Conservation (phyloP, 2,888 invertebrate species). For the Dione vanillae region DNA sequence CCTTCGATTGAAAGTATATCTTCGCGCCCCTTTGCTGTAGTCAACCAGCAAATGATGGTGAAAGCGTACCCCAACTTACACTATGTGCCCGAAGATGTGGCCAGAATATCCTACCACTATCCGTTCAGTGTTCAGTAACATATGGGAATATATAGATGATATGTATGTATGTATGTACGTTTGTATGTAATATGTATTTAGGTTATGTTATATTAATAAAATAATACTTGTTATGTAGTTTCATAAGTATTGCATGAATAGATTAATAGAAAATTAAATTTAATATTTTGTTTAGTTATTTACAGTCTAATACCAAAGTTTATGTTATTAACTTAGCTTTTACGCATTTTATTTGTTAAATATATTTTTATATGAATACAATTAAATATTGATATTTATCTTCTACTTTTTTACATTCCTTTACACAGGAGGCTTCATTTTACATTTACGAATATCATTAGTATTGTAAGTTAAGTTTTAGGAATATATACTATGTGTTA, state of each 20-base stretch:
- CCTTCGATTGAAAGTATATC: slow-evolving; percentile 81
- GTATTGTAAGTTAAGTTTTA: too few species aligned
- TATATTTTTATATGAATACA: slow-evolving; percentile 2
- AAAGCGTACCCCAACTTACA: slow-evolving; percentile 79
- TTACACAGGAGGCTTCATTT: neutral
- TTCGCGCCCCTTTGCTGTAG: slow-evolving; percentile 74
- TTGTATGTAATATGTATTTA: neutral
- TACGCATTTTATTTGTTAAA: slow-evolving; percentile 12
- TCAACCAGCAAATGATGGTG: slow-evolving; percentile 81
- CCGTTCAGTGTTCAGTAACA: slow-evolving; percentile 75
- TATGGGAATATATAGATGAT: neutral
- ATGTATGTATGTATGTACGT: too few species aligned
- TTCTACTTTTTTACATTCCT: neutral
- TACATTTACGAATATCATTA: neutral
- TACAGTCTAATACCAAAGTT: slow-evolving; percentile 11
- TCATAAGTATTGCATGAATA: neutral
- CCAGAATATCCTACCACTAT: slow-evolving; percentile 78
- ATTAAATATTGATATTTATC: neutral
- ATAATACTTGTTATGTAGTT: neutral
- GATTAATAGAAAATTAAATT: neutral
- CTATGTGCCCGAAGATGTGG: slow-evolving; percentile 74
- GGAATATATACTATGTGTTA: too few species aligned
- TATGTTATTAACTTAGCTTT: slow-evolving; percentile 1
- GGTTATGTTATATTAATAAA: neutral
- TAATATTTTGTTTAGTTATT: neutral